Base-by-base conservation (phyloP, 2,797 vertebrate species). In the Halcyon leucocephala region DNA sequence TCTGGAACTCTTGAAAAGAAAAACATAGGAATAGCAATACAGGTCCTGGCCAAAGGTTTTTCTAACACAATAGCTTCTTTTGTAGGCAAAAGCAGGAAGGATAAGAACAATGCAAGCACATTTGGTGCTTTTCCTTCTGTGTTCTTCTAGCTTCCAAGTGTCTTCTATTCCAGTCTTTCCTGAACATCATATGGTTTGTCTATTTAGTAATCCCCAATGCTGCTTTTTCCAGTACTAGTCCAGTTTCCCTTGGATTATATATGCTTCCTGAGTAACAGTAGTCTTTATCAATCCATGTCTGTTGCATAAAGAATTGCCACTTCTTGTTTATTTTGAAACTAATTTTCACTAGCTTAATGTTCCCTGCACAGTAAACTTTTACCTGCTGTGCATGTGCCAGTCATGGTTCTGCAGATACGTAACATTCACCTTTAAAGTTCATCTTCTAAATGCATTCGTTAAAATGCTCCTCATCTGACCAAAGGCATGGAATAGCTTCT, bases 81-180 rank as follows among this genome's bases (percentile, higher is more conserved):
- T 87, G 25, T 82, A 70, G 74, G 77, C 51, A 71, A 71, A 89
- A 83, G 91, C 72, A 95, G 82, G 76, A 94, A 96, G 66, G 31
- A 25, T 41, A 87, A 87, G 79, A 93, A 95, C 65, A 94, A 61
- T 94, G 25, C 26, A 57, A 78, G 33, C 9, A 35, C 25, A 25
- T 71, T 65, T 83, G 52, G 41, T 86, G 71, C 31, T 86, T 77
- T 92, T 73, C 65, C 78, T 64, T 78, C 39, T 92, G n/a, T 83
- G 11, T 79, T 86, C 66, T 73, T 86, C 66, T 73, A 61, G 48
- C 37, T 93, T 95, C 52, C 58, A 46, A 74, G 54, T 78, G 71
- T 94, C 85, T 77, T 91, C 82, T 94, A 9, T 95, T 94, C 87
- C 52, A 78, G 65, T 61, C 65, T 94, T 96, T 97, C 92, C 92